phyloP scores from a whole-genome alignment of 2,888 invertebrate species.

The Aphrophora alni region DNA sequence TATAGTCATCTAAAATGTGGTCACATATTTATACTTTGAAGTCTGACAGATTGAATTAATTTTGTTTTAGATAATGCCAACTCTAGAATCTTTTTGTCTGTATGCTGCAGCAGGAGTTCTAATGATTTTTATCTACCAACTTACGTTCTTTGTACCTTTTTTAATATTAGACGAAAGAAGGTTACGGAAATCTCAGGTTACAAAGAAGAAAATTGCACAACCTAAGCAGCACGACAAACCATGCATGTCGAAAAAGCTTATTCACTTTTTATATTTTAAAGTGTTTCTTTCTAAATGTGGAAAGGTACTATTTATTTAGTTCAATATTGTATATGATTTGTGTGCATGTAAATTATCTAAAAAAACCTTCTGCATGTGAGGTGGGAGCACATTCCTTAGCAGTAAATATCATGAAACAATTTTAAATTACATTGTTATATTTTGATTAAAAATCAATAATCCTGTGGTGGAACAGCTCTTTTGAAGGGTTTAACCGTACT shows the following conservation, averaged over 20 bases:
- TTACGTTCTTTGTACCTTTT: slow-evolving; percentile 82
- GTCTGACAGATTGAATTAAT: neutral
- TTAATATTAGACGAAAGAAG: slow-evolving; percentile 74
- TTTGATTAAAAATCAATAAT: no score
- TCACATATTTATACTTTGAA: no score
- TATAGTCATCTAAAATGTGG: no score
- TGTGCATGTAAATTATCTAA: no score
- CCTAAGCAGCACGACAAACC: neutral
- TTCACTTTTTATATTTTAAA: slow-evolving; percentile 57
- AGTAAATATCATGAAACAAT: no score
- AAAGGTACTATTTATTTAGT: slow-evolving; percentile 59
- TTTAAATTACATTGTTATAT: no score
- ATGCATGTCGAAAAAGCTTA: neutral
- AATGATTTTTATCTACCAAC: slow-evolving; percentile 75
- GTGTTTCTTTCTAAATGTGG: slow-evolving; percentile 70
- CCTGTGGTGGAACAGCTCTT: no score
- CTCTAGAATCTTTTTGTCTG: slow-evolving; percentile 80
- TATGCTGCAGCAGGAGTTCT: slow-evolving; percentile 80
- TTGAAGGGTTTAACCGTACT: no score
- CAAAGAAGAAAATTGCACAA: neutral
- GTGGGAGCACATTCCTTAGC: no score
- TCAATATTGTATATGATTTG: slow-evolving; percentile 21
- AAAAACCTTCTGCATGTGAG: no score
- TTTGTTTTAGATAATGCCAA: slow-evolving; percentile 72
- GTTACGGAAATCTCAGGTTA: slow-evolving; percentile 57